These are phyloP conservation scores for Apotomis turbidana DNA, from an alignment of 2,888 invertebrate species.

Conservation along the genomic window DNA sequence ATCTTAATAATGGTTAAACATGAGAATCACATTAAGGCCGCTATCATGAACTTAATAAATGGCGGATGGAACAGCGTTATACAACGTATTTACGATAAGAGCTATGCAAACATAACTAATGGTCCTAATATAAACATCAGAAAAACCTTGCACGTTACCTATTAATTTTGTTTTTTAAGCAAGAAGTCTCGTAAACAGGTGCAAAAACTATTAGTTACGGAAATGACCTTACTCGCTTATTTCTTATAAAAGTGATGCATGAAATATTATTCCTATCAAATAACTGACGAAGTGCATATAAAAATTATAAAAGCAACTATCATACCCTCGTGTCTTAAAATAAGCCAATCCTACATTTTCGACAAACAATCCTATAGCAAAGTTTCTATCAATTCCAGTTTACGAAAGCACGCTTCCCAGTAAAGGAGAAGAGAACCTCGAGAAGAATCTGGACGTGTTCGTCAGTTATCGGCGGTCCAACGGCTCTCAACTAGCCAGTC, in stretches of 20 bases:
- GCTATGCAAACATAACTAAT: slow-evolving; percentile 9
- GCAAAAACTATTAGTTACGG: background rate
- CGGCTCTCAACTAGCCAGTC: slow-evolving; percentile 97
- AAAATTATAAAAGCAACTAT: too few relatives aligned
- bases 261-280: background rate
- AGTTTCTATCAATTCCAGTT: slow-evolving; percentile 66
- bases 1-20: slow-evolving; percentile 30
- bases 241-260: background rate
- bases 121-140: slow-evolving; percentile 5
- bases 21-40: slow-evolving; percentile 29
- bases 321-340: too few relatives aligned
- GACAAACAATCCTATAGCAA: background rate
- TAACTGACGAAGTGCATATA: too few relatives aligned
- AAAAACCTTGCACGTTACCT: background rate
- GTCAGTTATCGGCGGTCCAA: slow-evolving; percentile 98
- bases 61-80: slow-evolving; percentile 15
- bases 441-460: slow-evolving; percentile 97
- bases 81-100: slow-evolving; percentile 20
- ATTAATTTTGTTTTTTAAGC: background rate
- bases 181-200: background rate
- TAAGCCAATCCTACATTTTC: too few relatives aligned
- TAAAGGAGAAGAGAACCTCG: slow-evolving; percentile 89
- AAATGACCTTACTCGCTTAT: background rate
- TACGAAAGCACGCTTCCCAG: slow-evolving; percentile 87
- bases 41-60: slow-evolving; percentile 13